Base-by-base conservation (phyloP, 2,797 vertebrate genomes). In the Fratercula arctica region DNA sequence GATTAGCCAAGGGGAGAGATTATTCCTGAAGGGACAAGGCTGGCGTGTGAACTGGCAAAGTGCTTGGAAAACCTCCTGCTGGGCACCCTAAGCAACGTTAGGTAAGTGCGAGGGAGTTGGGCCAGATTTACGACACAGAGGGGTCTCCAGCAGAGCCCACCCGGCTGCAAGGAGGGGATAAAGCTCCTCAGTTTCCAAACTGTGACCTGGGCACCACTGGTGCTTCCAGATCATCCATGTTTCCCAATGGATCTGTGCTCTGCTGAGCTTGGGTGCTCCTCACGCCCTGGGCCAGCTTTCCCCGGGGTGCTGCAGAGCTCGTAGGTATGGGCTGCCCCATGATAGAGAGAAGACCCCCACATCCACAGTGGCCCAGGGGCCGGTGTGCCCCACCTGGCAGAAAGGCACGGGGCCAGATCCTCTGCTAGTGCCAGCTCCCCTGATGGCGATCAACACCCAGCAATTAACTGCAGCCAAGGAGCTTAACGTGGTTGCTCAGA, bases 241-340 rank as follows among this genome's bases (percentile, higher is more conserved):
- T 63, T 41, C 35, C 59, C 16, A 18, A 26, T 39, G 6, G 37
- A 20, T 26, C 54, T 24, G 48, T 57, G 12, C 28, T 31, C 48
- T 35, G 48, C 60, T n/a, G 57, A 69, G 80, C 46, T 10, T 10
- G 28, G 3, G 3, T 0, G 3, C 41, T 46, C 75, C 46, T 51
- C 1, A 0, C 0, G 4, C 37, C 19, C 26, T 13, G 48, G 29
- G 35, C 5, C 37, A 41, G 63, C 46, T 12, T 41, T 48, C n/a
- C 87, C 25, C 3, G 9, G 35, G 13, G 31, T 12, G 37, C 57
- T 0, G 3, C 31, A 29, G 50, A 23, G 23, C 23, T 53, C 28
- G 1, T 8, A 13, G 46, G 29, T 35, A 29, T 2, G 26, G 75
- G 41, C 9, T 45, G 61, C 66, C 43, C 56, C 1, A 1, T 10